Evolutionary conservation across 23 tunicate genomes (phyloP).

Genomic region (Oikopleura albicans): DNA sequence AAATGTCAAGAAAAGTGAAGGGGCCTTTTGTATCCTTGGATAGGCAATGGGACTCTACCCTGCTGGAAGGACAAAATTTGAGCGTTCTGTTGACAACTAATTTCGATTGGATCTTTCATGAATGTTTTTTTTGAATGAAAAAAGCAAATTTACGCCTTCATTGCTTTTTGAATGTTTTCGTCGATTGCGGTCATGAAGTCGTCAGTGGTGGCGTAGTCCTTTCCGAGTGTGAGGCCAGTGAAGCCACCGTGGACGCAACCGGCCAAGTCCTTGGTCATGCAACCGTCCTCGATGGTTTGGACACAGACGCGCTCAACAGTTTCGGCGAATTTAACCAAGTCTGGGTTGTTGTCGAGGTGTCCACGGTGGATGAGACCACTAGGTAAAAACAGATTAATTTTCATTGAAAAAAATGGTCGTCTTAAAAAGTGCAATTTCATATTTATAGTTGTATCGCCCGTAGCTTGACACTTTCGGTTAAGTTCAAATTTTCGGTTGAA

Average conservation of each 20-base stretch:
- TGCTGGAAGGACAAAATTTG: no score
- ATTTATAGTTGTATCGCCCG: no score
- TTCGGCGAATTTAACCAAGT: constrained; percentile 55
- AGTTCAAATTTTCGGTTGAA: no score
- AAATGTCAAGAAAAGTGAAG: no score
- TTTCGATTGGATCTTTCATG: no score
- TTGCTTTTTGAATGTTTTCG: neutral
- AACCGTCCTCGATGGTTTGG: constrained; percentile 64
- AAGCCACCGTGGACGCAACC: constrained; percentile 82
- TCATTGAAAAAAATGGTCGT: no score
- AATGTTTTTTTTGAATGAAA: neutral
- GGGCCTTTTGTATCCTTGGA: no score
- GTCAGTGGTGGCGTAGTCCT: neutral
- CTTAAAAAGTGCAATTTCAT: no score
- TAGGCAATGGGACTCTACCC: no score
- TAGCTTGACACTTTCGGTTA: no score
- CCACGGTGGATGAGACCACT: constrained; percentile 79
- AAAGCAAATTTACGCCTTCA: neutral
- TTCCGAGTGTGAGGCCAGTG: neutral
- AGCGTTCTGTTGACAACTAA: no score
- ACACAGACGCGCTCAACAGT: constrained; percentile 84
- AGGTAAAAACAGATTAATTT: no score
- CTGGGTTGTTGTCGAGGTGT: constrained; percentile 59
- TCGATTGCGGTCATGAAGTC: constrained; percentile 8
- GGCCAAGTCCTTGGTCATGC: constrained; percentile 93